phyloP scores from a whole-genome alignment of 1,140 invertebrate species.

The Eciton burchellii region DNA sequence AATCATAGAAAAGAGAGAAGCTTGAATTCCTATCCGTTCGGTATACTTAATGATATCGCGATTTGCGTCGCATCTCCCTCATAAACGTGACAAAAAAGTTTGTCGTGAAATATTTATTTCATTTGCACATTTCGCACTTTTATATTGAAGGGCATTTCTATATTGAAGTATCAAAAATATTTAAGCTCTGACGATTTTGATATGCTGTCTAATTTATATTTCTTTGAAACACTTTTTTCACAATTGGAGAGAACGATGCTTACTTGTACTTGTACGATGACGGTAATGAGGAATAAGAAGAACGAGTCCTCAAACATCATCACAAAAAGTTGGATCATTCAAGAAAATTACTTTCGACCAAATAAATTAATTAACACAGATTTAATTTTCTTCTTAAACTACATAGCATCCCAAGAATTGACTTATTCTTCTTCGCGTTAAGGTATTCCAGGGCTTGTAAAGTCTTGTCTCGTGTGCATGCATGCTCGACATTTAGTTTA shows the following conservation, averaged over 20 bases:
- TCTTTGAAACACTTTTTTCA: too few species aligned
- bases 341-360: too few species aligned
- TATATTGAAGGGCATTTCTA: too few species aligned
- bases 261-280: neutral
- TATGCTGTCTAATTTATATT: too few species aligned
- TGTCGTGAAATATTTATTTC: neutral
- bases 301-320: neutral
- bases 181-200: too few species aligned
- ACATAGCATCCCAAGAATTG: neutral
- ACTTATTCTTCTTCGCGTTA: neutral
- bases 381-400: neutral
- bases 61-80: neutral
- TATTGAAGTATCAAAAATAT: neutral
- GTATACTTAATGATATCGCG: neutral
- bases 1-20: neutral
- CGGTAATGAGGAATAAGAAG: neutral
- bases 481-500: conserved; percentile 7
- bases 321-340: too few species aligned
- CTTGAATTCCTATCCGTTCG: conserved; percentile 6
- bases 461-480: neutral
- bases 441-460: neutral
- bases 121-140: too few species aligned
- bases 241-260: too few species aligned
- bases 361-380: neutral
- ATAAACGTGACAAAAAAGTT: neutral